Base-by-base conservation (phyloP, 1,140 invertebrate species). In the Probaryconus sp. region DNA sequence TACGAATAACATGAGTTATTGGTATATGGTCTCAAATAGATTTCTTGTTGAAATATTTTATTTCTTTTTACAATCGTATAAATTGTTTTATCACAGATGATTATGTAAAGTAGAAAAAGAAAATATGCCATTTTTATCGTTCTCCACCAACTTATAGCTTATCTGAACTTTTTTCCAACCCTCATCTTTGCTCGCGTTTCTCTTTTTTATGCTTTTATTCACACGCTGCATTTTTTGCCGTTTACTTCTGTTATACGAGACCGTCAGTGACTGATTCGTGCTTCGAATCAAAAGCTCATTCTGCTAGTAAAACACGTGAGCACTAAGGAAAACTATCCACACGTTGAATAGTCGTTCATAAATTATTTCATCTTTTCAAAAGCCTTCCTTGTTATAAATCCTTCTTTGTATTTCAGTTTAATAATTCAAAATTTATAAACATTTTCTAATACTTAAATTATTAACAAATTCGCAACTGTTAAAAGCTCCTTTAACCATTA, bases 201-300 rank as follows among this genome's bases (percentile, higher is more conserved):
- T 10, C 21, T 18, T 1, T 2, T 38, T 40, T 3, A n/a, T 40
- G 1, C 37, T 2, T 20, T 7, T 40, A 20, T 7, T 40, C 37
- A 4, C 7, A 18, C 18, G 11, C 37, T 40, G 7, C 10, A 40
- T 6, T 40, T 40, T 40, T 21, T 20, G 18, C 37, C 18, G 7
- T 20, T n/a, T 18, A 40, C 37, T 40, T 13, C 17, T 40, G 37
- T 40, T 40, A 10, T 21, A 10, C n/a, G 37, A 40, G 37, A 21
- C 26, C 42, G 24, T 45, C 24, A 45, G 30, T 45, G 43, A n/a
- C 43, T 30, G 14, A 28, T 16, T 47, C 43, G 24, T 30, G 24
- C 26, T 4, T 47, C 31, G 43, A 47, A 47, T 47, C 26, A 31
- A 47, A 47, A 47, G 26, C 14, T 47, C 26, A 13, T 6, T 17